A percentile compares a stretch with the other conserved stretches of the same genome.
phyloP scores from a whole-genome alignment of 2,888 invertebrate species.

The Phengaris arion region DNA sequence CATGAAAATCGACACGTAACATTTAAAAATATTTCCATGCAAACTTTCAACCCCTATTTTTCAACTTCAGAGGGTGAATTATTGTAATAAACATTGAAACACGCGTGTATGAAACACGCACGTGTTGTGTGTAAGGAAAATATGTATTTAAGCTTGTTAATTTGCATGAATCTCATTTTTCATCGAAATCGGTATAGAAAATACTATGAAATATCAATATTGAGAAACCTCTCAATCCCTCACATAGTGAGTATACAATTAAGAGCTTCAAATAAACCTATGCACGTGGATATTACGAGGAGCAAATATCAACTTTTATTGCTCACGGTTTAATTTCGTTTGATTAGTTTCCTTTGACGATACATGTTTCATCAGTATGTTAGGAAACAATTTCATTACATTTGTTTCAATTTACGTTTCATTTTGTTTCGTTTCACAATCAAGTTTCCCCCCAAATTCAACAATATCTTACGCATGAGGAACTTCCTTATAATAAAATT shows the following conservation, averaged over 20 bases:
- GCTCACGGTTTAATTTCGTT: not conserved
- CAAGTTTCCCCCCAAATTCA: not conserved
- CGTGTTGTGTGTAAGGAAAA: too few relatives aligned
- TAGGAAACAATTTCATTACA: not conserved
- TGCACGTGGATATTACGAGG: not conserved
- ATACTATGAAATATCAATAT: too few relatives aligned
- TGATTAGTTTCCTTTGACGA: not conserved
- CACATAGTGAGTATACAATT: not conserved
- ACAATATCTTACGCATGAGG: constrained; percentile 1
- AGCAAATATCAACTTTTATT: not conserved
- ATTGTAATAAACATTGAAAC: too few relatives aligned
- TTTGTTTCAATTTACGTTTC: not conserved
- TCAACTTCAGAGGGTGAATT: too few relatives aligned
- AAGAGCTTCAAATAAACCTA: not conserved
- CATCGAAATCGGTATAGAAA: too few relatives aligned
- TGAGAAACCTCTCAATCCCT: too few relatives aligned
- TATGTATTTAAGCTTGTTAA: too few relatives aligned
- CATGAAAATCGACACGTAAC: too few relatives aligned
- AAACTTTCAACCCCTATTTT: too few relatives aligned
- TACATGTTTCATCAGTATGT: not conserved
- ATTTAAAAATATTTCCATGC: too few relatives aligned
- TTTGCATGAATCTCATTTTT: too few relatives aligned
- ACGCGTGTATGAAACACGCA: too few relatives aligned
- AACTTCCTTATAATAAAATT: not conserved
- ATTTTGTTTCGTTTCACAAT: not conserved